phyloP scores from a whole-genome alignment of 2,113 vertebrate genomes.

The Ptilorrhoa leucosticta region DNA sequence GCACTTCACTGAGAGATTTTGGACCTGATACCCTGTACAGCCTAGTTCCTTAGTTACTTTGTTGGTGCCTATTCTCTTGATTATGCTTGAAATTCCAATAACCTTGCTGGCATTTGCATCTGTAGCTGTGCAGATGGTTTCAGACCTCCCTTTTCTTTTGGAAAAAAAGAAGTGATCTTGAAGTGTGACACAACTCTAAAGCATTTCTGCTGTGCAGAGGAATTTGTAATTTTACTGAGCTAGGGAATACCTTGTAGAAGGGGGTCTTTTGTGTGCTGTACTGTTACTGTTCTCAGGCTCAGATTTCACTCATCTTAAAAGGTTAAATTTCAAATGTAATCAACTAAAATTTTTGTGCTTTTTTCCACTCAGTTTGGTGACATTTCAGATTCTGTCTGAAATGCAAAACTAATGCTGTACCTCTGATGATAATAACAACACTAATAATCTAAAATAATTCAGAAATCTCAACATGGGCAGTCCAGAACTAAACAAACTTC shows the following conservation, averaged over 20 bases:
- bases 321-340: neutral
- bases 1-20: neutral
- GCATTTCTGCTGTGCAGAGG: neutral
- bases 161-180: neutral
- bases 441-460: neutral
- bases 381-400: neutral
- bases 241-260: neutral
- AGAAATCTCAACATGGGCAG: neutral
- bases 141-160: neutral
- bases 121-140: neutral
- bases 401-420: neutral
- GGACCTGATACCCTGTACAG: neutral
- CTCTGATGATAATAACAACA: neutral
- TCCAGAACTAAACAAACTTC: neutral
- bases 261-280: neutral
- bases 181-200: constrained; percentile 23
- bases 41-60: neutral
- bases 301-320: constrained; percentile 11
- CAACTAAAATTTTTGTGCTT: neutral
- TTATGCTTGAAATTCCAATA: neutral
- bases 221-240: constrained; percentile 32
- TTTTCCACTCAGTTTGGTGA: neutral
- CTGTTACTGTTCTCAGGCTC: neutral
- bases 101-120: neutral
- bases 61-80: neutral